Evolutionary conservation across 1,140 invertebrate genomes (phyloP).

Genomic region (Orussus abietinus): DNA sequence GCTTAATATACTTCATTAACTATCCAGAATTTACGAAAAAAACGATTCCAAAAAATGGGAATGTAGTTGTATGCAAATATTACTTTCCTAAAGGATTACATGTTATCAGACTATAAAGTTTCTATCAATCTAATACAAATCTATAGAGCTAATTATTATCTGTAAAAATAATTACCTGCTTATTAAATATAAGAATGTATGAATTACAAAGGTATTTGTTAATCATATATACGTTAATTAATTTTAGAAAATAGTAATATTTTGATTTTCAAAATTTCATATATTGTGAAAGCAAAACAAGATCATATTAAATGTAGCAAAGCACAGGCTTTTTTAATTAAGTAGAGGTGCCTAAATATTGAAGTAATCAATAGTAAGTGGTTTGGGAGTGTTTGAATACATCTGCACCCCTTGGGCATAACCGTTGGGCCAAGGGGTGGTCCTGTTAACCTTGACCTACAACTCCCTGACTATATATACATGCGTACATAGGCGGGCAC

Average conservation of each 20-base stretch:
- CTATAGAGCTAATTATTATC: too few species aligned
- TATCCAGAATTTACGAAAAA: too few species aligned
- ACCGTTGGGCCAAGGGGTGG: conserved; percentile 23
- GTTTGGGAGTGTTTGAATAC: conserved; percentile 19
- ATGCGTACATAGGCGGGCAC: too few species aligned
- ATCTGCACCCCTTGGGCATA: conserved; percentile 13
- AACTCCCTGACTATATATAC: too few species aligned
- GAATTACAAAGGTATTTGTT: conserved; percentile 4
- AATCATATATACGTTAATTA: conserved; percentile 2
- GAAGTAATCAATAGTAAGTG: conserved; percentile 23
- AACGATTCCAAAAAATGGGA: too few species aligned
- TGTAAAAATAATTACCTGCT: too few species aligned
- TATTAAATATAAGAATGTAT: too few species aligned
- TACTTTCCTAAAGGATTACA: too few species aligned
- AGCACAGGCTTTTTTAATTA: conserved; percentile 17
- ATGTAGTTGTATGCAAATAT: too few species aligned
- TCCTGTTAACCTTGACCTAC: conserved; percentile 27
- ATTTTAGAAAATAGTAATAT: background rate
- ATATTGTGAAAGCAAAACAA: background rate
- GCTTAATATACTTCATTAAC: conserved; percentile 7
- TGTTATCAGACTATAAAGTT: too few species aligned
- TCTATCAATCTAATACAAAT: too few species aligned
- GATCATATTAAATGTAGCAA: background rate
- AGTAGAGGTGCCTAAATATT: conserved; percentile 8
- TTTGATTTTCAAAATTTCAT: background rate